Evolutionary conservation across 2,888 invertebrate species (phyloP).

Genomic region (Cephus runcator): DNA sequence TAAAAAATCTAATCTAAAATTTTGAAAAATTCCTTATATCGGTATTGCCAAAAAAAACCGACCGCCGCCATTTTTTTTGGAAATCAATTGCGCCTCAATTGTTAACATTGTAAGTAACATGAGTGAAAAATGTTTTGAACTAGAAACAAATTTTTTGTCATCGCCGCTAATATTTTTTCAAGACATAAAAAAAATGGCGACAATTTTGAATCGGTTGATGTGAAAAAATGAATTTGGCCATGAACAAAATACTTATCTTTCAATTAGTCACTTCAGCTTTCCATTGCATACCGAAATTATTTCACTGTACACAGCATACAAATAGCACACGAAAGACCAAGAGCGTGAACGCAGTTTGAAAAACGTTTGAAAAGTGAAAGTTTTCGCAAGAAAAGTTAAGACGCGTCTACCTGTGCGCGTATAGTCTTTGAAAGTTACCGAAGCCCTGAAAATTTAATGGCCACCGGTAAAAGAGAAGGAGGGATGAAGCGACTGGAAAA

Average conservation of each 20-base stretch:
- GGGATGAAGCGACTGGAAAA: neutral
- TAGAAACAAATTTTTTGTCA: neutral
- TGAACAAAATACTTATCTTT: neutral
- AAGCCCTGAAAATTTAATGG: constrained; percentile 2
- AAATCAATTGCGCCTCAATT: neutral
- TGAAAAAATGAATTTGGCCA: neutral
- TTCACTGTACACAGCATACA: neutral
- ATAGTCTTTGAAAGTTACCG: constrained; percentile 5
- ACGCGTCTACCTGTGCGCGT: neutral
- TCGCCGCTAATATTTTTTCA: neutral
- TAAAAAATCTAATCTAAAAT: neutral
- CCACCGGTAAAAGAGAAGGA: neutral
- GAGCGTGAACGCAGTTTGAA: neutral
- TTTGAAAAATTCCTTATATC: neutral
- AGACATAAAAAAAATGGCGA: neutral
- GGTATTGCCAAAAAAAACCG: neutral
- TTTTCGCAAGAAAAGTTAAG: neutral
- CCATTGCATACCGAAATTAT: neutral
- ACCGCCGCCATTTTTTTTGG: neutral
- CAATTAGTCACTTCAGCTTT: neutral
- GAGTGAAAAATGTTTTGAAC: too few species aligned
- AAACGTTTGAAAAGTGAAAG: constrained; percentile 1
- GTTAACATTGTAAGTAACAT: neutral
- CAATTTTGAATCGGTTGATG: neutral
- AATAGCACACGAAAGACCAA: neutral